Evolutionary conservation across 2,888 invertebrate species (phyloP), one percentile per base, ranked within the genome.

Genomic region (Empis livida): DNA sequence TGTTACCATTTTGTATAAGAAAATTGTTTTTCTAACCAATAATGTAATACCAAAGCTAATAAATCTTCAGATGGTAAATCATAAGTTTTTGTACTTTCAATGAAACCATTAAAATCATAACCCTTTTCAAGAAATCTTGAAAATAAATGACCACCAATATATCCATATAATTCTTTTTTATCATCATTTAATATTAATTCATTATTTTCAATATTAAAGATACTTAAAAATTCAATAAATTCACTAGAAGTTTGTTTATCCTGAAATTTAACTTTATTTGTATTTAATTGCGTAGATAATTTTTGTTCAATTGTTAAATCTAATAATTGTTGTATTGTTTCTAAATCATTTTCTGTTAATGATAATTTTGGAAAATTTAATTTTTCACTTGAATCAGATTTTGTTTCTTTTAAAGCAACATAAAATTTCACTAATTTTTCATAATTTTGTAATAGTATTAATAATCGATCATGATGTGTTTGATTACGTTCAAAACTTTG

Each of bases 21-120:
- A 58, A 82, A 68, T 0, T 77, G 70, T 62, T 79, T 75, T 54
- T 80, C 77, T 55, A 85, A 74, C 78, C 88, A 79, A 60, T 80
- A 85, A 56, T 75, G 70, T 45, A 89, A 73, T n/a, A 83, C 67
- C 49, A 87, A 70, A 55, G 78, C 77, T 53, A 90, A 74, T 27
- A 91, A 71, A 60, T 82, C 80, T 56, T 77, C 76, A 37, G 82
- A 59, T 2, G 60, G 57, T 44, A 70, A 58, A 27, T 53, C 50
- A 1, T 61, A 56, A 15, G 56, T 44, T 14, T 47, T 37, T 3
- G 58, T 59, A 51, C 60, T 57, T 27, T 54, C 35, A 42, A 61
- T 61, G 35, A 68, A 65, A 43, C 65, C 60, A 44, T 72, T 71
- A 31, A 77, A 59, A 43, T 58, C 59, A 27, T 76, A 61, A 1